These are phyloP conservation scores for Xyrichtys novacula DNA, from an alignment of 2,797 vertebrate species.

Conservation along the genomic window DNA sequence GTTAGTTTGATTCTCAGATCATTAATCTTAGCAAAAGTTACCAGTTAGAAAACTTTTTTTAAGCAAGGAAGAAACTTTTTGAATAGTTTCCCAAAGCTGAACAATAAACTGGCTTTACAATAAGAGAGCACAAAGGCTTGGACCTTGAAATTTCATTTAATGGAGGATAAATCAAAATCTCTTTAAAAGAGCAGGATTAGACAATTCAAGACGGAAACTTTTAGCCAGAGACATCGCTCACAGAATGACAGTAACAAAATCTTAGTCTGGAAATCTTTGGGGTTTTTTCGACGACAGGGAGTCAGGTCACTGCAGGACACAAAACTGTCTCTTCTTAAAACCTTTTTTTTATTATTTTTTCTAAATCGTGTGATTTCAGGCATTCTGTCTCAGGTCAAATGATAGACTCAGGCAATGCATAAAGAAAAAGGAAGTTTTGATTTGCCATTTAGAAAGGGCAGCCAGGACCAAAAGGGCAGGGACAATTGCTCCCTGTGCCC, in stretches of 20 bases:
- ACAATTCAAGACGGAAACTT: neutral
- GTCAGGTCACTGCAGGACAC: neutral
- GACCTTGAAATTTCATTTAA: neutral
- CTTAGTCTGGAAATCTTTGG: neutral
- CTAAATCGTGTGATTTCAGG: conserved; percentile 12
- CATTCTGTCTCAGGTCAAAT: conserved; percentile 4
- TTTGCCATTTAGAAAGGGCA: conserved; percentile 63
- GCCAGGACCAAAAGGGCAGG: conserved; percentile 43
- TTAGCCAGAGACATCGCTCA: neutral
- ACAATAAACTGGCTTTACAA: neutral
- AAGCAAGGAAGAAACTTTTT: neutral
- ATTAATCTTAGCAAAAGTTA: neutral
- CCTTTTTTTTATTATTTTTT: neutral
- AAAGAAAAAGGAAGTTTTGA: conserved; percentile 30
- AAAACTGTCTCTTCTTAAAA: neutral
- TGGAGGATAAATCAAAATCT: neutral
- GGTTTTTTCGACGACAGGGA: too few species aligned
- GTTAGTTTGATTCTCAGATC: neutral
- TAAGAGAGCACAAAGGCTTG: neutral
- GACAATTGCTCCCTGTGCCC: conserved; percentile 40
- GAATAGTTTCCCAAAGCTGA: neutral
- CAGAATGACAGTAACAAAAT: neutral
- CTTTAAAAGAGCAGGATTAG: neutral
- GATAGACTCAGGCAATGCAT: conserved; percentile 5
- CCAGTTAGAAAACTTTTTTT: neutral